Conservation (phyloP, 1,140 invertebrate species). For the Halictus rubicundus region DNA sequence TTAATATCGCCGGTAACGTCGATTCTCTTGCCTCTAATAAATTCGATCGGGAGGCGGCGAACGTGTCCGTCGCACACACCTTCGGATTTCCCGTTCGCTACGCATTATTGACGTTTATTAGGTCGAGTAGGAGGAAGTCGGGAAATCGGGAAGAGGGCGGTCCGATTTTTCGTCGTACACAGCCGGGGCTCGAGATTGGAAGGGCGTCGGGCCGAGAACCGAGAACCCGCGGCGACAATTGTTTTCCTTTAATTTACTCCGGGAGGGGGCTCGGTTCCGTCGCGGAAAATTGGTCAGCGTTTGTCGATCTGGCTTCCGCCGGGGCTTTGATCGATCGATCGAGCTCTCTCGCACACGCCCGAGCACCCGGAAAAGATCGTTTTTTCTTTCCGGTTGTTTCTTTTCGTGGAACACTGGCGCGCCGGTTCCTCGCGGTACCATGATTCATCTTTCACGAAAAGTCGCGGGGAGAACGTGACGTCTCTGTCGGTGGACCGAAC, state of each 20-base stretch:
- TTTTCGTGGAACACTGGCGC: too few species aligned
- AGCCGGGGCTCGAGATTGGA: slow-evolving; percentile 19
- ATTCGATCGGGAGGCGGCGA: slow-evolving; percentile 3
- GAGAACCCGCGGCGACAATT: slow-evolving; percentile 47
- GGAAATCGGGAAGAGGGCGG: background rate
- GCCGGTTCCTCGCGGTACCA: background rate
- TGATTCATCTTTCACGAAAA: slow-evolving; percentile 1
- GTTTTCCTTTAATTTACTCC: slow-evolving; percentile 66
- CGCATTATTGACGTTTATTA: slow-evolving; percentile 46
- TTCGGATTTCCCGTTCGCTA: background rate
- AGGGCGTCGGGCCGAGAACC: background rate
- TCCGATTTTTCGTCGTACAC: slow-evolving; percentile 14
- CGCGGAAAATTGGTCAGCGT: slow-evolving; percentile 40
- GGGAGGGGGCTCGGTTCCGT: background rate
- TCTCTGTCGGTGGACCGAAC: background rate
- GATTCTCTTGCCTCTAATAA: slow-evolving; percentile 6
- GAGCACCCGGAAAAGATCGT: slow-evolving; percentile 7
- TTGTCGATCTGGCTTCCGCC: slow-evolving; percentile 52
- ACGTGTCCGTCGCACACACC: slow-evolving; percentile 2
- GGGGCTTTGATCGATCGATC: slow-evolving; percentile 16
- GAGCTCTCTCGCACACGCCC: background rate
- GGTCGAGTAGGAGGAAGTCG: background rate
- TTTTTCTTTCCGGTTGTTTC: background rate
- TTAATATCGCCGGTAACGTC: background rate
- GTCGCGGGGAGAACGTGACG: background rate